phyloP scores from a whole-genome alignment of 2,113 vertebrate species.

The Chionis minor region DNA sequence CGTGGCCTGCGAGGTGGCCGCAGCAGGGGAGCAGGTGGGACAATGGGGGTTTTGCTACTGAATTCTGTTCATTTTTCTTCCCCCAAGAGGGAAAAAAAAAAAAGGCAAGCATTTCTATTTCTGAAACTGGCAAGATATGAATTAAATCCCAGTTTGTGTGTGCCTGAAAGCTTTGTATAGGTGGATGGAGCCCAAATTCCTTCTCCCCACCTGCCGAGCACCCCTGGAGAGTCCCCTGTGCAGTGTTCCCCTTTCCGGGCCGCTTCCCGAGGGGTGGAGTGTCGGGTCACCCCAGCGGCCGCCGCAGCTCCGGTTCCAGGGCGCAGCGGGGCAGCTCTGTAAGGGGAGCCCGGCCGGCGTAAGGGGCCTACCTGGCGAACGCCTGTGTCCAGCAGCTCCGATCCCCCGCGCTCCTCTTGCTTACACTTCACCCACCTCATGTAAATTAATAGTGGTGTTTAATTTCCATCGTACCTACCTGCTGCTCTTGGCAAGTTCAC shows the following conservation, averaged over 20 bases:
- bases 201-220: neutral
- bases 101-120: neutral
- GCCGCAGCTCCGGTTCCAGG: fast-evolving
- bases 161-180: neutral
- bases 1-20: neutral
- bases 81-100: neutral
- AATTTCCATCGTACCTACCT: neutral
- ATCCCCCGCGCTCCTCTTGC: neutral
- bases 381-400: neutral
- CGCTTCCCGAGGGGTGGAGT: fast-evolving
- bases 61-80: neutral
- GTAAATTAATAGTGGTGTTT: constrained; percentile 17
- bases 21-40: neutral
- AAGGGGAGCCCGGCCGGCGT: fast-evolving
- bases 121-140: neutral
- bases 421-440: neutral
- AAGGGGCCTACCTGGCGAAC: neutral
- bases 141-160: neutral
- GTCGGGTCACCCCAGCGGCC: fast-evolving
- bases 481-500: neutral
- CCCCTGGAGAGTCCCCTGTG: neutral
- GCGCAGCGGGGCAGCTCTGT: fast-evolving
- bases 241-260: neutral
- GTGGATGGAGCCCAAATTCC: neutral
- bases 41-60: neutral